phyloP scores from a whole-genome alignment of 2,113 vertebrate genomes.

The Chaetops frenatus region DNA sequence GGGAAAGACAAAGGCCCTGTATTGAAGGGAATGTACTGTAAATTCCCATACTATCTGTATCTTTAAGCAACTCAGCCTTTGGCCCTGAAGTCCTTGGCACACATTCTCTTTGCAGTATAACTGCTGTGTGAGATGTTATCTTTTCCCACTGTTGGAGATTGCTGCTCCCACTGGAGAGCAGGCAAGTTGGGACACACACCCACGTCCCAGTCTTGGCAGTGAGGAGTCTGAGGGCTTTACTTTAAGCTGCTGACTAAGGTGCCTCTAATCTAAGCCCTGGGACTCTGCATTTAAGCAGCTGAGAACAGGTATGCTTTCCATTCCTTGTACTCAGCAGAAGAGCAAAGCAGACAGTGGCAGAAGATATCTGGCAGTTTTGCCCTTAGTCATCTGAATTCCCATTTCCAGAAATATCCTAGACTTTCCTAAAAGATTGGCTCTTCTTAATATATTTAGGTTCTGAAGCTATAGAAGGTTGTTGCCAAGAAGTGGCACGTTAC shows the following conservation, averaged over 20 bases:
- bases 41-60: not conserved
- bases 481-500: not conserved
- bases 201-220: not conserved
- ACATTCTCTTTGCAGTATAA: not conserved
- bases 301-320: not conserved
- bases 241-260: conserved; percentile 1
- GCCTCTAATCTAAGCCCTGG: not conserved
- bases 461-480: not conserved
- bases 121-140: not conserved
- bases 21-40: not conserved
- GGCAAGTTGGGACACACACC: conserved; percentile 8
- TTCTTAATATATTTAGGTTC: not conserved
- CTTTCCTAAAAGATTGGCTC: not conserved
- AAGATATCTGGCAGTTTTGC: not conserved
- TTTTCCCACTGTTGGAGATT: not conserved
- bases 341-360: not conserved
- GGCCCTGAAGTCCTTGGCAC: not conserved
- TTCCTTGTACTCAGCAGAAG: not conserved
- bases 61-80: not conserved
- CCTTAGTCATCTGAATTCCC: not conserved
- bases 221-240: not conserved
- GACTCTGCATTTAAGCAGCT: not conserved
- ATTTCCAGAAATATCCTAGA: not conserved
- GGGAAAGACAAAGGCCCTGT: not conserved
- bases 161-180: not conserved